phyloP scores from a whole-genome alignment of 1,140 invertebrate genomes.

The Archivesica marissinica region DNA sequence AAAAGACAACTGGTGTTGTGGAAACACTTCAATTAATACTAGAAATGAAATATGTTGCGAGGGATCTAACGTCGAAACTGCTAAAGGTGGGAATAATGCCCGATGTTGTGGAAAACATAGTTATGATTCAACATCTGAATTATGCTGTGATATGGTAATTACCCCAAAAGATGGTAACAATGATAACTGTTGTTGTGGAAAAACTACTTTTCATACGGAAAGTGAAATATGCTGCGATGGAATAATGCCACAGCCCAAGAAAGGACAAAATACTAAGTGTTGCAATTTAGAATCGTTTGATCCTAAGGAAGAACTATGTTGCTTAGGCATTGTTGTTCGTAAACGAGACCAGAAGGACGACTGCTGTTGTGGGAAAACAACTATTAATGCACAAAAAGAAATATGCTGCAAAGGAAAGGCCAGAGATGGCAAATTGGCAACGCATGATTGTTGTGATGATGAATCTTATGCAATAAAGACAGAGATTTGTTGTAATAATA shows the following conservation, averaged over 20 bases:
- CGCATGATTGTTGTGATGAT: conserved; percentile 8
- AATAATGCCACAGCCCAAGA: background rate
- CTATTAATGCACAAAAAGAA: background rate
- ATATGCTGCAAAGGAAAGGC: conserved; percentile 16
- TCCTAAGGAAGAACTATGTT: conserved; percentile 16
- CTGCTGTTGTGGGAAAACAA: conserved; percentile 31
- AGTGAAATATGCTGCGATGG: conserved; percentile 54
- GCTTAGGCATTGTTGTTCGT: background rate
- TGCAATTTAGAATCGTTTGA: conserved; percentile 19
- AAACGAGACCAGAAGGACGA: background rate
- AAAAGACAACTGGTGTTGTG: conserved; percentile 31
- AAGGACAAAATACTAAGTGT: conserved; percentile 20
- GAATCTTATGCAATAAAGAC: background rate
- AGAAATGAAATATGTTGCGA: conserved; percentile 21
- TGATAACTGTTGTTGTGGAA: conserved; percentile 53
- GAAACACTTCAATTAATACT: conserved; percentile 9
- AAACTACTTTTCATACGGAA: conserved; percentile 43
- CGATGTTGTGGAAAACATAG: conserved; percentile 11
- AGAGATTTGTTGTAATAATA: conserved; percentile 9
- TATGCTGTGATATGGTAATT: conserved; percentile 15
- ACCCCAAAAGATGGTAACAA: conserved; percentile 5
- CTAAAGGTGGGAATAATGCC: background rate
- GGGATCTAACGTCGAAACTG: background rate
- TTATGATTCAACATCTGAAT: background rate
- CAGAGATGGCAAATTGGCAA: background rate